Evolutionary conservation across 1,140 invertebrate genomes (phyloP), one percentile per base, ranked within the genome.

Genomic region (Diachasma alloeum): DNA sequence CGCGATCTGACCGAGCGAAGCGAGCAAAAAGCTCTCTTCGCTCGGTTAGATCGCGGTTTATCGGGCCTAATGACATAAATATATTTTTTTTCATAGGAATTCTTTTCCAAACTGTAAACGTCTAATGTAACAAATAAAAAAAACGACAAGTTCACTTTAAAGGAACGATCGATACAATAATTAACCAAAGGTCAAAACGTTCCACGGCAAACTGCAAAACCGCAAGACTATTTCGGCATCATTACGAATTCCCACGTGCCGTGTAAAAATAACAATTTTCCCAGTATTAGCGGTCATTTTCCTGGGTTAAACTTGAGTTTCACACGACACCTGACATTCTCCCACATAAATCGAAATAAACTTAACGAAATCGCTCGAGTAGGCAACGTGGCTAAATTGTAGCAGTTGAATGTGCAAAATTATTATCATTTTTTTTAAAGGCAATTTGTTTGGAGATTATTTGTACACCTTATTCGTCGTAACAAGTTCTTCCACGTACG

Each of bases 331-430:
- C 69, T 69, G 67, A 36, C 19, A 22, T 24, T 44, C 44, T 48
- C 69, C 42, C 69, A 71, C 42, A 46, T 42, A 42, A 71, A 71
- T 71, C 69, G 69, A 71, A 71, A 67, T 67, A 26, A 67, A 39
- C n/a, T 53, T 4, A 5, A 17, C 0, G 17, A 19, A 53, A 53
- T 53, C 15, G 17, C 48, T 53, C n/a, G 17, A 17, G 10, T 11
- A 42, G 39, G 39, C 11, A 66, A 31, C 26, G 26, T 66, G 59
- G 22, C 24, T 31, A 19, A 56, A 19, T 53, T 15, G 48, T 19
- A 17, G 11, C 2, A 8, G 2, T 53, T 19, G 48, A 0, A n/a
- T 19, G 17, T 53, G 4, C 26, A 36, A 66, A 66, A 31, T 36
- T 36, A 68, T 68, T 68, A n/a, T 36, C 1, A 39, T 63, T 26